phyloP scores from a whole-genome alignment of 2,113 vertebrate genomes.

The Limnothrissa miodon region DNA sequence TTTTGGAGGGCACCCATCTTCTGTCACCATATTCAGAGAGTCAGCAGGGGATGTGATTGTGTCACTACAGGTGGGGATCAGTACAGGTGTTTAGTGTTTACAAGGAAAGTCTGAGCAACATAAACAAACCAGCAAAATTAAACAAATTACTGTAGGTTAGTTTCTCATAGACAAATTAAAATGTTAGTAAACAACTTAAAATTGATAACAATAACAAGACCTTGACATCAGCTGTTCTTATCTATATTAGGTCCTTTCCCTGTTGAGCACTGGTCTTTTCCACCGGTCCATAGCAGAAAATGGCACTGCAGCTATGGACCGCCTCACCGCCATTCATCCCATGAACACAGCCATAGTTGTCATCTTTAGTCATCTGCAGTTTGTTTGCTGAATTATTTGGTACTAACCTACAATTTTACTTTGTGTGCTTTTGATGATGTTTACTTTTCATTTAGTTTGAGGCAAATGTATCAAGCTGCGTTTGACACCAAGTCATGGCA shows the following conservation, averaged over 20 bases:
- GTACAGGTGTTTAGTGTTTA: neutral
- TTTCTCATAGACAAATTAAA: neutral
- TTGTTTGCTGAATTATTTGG: neutral
- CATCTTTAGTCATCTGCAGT: neutral
- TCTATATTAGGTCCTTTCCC: conserved; percentile 73
- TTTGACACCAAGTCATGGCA: conserved; percentile 59
- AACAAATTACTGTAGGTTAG: too few species aligned
- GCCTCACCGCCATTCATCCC: conserved; percentile 21
- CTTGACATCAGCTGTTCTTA: neutral
- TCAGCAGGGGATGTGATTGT: conserved; percentile 84
- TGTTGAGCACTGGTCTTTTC: conserved; percentile 73
- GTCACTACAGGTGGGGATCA: conserved; percentile 69
- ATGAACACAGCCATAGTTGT: conserved; percentile 42
- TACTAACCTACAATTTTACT: neutral
- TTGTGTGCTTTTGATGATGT: conserved; percentile 47
- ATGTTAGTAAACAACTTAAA: neutral
- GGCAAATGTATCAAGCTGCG: conserved; percentile 67
- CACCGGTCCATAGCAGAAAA: conserved; percentile 83
- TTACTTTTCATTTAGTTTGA: conserved; percentile 54
- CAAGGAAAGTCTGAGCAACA: too few species aligned
- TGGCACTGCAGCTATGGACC: conserved; percentile 62
- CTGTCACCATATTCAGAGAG: conserved; percentile 84
- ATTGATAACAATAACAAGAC: too few species aligned
- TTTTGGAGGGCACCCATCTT: conserved; percentile 83
- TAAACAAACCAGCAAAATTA: too few species aligned